phyloP scores from a whole-genome alignment of 2,797 vertebrate genomes.

The Urocyon cinereoargenteus region DNA sequence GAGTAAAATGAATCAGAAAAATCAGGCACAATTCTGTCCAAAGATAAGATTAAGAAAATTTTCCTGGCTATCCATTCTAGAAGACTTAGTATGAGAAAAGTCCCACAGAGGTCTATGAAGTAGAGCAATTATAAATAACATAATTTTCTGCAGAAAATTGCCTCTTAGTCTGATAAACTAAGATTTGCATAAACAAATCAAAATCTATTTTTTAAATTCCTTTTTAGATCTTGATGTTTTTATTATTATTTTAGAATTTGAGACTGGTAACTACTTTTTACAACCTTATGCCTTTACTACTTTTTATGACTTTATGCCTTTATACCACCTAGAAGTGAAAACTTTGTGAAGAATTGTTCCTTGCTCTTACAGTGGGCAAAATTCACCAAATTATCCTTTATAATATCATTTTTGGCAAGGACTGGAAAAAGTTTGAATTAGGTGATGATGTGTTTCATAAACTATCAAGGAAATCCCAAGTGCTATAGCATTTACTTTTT shows the following conservation, averaged over 20 bases:
- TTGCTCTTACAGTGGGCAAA: not conserved
- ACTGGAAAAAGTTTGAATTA: not conserved
- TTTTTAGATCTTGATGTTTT: not conserved
- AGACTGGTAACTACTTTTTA: not conserved
- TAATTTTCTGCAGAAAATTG: not conserved
- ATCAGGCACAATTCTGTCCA: not conserved
- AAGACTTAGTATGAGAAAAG: not conserved
- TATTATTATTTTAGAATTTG: not conserved
- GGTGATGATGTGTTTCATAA: not conserved
- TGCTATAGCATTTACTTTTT: not conserved
- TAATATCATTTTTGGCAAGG: not conserved
- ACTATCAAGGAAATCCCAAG: not conserved
- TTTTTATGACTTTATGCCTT: not conserved
- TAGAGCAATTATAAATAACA: not conserved
- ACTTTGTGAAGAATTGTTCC: not conserved
- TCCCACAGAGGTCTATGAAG: not conserved
- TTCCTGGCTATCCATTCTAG: not conserved
- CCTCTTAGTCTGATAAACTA: slow-evolving; percentile 21
- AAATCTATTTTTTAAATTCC: slow-evolving; percentile 9
- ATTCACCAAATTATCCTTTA: not conserved
- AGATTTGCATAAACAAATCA: not conserved
- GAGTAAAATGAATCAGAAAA: not conserved
- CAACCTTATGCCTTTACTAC: not conserved
- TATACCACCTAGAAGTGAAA: not conserved
- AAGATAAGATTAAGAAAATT: not conserved